Percentiles rank a stretch among this genome's conserved stretches.
Conservation (phyloP, 2,888 invertebrate genomes). For the Chromoteleia sp. region DNA sequence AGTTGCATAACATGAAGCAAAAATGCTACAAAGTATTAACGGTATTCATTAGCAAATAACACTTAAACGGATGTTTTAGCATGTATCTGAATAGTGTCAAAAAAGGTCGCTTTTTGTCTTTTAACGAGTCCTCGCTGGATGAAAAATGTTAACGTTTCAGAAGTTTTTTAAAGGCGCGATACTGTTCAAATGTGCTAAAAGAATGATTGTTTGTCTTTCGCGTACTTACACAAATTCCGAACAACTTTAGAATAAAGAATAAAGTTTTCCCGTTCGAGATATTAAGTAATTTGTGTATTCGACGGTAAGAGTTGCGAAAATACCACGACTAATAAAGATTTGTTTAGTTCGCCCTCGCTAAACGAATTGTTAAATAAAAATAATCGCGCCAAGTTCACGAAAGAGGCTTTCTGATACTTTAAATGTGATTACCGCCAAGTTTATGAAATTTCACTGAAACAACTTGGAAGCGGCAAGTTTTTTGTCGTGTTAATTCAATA, state of each 20-base stretch:
- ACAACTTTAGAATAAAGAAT: conserved; percentile 27
- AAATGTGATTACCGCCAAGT: conserved; percentile 4
- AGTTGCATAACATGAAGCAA: not conserved
- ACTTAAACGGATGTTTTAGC: conserved; percentile 46
- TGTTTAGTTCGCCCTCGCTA: conserved; percentile 17
- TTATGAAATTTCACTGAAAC: conserved; percentile 17
- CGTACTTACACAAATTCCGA: conserved; percentile 24
- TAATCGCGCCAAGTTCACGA: conserved; percentile 6
- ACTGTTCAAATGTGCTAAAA: conserved; percentile 51
- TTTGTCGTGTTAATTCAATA: conserved; percentile 27
- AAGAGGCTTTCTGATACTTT: conserved; percentile 8
- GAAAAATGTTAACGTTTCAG: conserved; percentile 32
- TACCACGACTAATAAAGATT: conserved; percentile 15
- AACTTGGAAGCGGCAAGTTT: conserved; percentile 8
- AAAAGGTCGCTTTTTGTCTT: conserved; percentile 33
- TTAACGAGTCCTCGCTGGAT: conserved; percentile 25
- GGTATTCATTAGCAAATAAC: conserved; percentile 51
- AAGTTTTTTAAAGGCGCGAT: conserved; percentile 21
- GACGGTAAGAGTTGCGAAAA: conserved; percentile 14
- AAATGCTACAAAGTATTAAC: not conserved
- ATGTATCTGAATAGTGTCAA: conserved; percentile 26
- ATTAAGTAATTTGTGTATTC: conserved; percentile 35
- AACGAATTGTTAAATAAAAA: conserved; percentile 27
- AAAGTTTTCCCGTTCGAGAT: conserved; percentile 33
- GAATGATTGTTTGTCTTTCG: conserved; percentile 52